Percentiles rank a stretch among this genome's conserved stretches.
phyloP scores from a whole-genome alignment of 2,113 vertebrate species.

The Pipa parva region DNA sequence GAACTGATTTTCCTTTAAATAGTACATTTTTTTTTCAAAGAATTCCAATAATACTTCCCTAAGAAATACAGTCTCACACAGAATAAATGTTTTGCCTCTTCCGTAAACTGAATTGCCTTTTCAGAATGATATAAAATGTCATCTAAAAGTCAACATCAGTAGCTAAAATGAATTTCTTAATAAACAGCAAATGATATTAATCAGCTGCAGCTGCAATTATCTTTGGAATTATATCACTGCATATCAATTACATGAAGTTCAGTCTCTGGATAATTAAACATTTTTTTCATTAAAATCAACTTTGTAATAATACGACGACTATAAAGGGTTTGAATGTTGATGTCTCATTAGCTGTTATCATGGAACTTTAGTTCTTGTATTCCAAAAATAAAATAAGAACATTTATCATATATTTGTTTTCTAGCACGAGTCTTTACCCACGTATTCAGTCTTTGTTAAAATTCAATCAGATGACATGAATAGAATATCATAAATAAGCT shows the following conservation, averaged over 20 bases:
- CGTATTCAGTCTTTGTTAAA: too few relatives aligned
- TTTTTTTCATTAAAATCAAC: slow-evolving; percentile 29
- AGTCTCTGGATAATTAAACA: slow-evolving; percentile 27
- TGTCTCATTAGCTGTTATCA: slow-evolving; percentile 19
- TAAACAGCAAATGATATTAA: slow-evolving; percentile 39
- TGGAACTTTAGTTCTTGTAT: neutral
- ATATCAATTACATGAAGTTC: slow-evolving; percentile 33
- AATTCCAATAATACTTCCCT: too few relatives aligned
- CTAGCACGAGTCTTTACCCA: too few relatives aligned
- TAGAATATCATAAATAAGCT: too few relatives aligned
- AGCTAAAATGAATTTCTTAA: slow-evolving; percentile 31
- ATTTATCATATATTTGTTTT: neutral
- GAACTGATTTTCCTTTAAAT: too few relatives aligned
- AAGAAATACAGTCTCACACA: neutral
- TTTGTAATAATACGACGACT: slow-evolving; percentile 19
- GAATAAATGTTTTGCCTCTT: neutral
- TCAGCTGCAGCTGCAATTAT: slow-evolving; percentile 34
- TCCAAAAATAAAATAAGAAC: slow-evolving; percentile 5
- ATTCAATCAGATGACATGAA: too few relatives aligned
- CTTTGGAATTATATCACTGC: slow-evolving; percentile 28
- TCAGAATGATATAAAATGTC: slow-evolving; percentile 35
- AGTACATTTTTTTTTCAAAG: too few relatives aligned
- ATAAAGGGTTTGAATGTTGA: slow-evolving; percentile 22
- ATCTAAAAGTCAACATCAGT: slow-evolving; percentile 40
- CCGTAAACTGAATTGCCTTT: slow-evolving; percentile 10